Evolutionary conservation across 2,888 invertebrate species (phyloP), one percentile per base, ranked within the genome.

Genomic region (Chrysina gloriosa): DNA sequence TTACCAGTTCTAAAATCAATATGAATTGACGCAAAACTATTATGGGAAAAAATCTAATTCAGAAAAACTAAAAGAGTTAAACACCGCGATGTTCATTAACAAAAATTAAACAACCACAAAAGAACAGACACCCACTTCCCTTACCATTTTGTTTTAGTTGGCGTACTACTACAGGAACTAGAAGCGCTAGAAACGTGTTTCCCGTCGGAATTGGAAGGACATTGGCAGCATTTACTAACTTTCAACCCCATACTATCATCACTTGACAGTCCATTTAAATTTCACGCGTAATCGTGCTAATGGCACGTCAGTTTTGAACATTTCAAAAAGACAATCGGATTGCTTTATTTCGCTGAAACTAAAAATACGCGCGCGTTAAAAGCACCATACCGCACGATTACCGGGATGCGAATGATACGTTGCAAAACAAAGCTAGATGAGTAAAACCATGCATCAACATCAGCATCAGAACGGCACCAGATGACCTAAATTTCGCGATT

Each of bases 221-320:
- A 84, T 73, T 81, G 81, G 73, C 84, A 84, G 72, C 84, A 84
- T 73, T 82, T 83, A 65, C 82, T 82, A 29, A 83, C 83, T 77
- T 83, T 83, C 70, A 82, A 82, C 56, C 84, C 84, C 84, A 84
- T 84, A 7, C n/a, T 36, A 11, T 36, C 36, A 65, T 61, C 63
- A 63, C 54, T 63, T 68, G 34, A 50, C 25, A 29, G 48, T 50
- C 56, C 65, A 52, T 29, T 63, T 47, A 11, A 23, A 52, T 31
- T 39, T 50, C 45, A 9, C 48, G 25, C 23, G 50, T 34, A 56
- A 50, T 25, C 21, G 25, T 39, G 23, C 34, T 11, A 36, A 14
- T 27, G 39, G 11, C 23, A 25, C 34, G 34, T 39, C 65, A 39
- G 19, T 58, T 39, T 42, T 42, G 23, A 65, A 50, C 65, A 71